Evolutionary conservation across 2,797 vertebrate genomes (phyloP), one percentile per base, ranked within the genome.

Genomic region (Cyclopterus lumpus): DNA sequence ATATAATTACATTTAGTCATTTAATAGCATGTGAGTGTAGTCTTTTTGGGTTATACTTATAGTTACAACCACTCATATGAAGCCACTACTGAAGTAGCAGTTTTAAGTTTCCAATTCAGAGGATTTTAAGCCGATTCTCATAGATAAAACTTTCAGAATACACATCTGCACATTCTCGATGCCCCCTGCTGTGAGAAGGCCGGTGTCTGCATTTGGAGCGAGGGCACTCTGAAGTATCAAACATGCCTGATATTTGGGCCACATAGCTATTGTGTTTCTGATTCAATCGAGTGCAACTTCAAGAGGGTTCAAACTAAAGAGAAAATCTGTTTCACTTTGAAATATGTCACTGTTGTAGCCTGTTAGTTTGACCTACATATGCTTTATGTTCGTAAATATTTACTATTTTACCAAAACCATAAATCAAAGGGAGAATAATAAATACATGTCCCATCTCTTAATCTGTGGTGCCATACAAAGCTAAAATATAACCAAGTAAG

Each of bases 401-500:
- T 62, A 38, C 18, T 74, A 9, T 32, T 60, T 30, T 58, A 32
- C 51, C 42, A 65, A 57, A 61, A 18, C 28, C 61, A 60, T 55
- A 71, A 42, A 82, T 79, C 20, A 67, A 64, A 79, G n/a, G 62
- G 30, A 62, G 49, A 67, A 36, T 22, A 48, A 78, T 42, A 75
- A 77, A 75, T 24, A 36, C 22, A 44, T 49, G 38, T 38, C 62
- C 34, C 58, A 69, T 79, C 60, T 72, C 38, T 71, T 80, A 68
- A 82, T 84, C 71, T 86, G 71, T 69, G 73, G 42, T 57, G 55
- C 30, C 64, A 71, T 3, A 53, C 61, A 71, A 81, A 80, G 69
- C 51, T 61, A 67, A 78, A 86, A 82, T 79, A 82, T 49, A 76
- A 80, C 64, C 72, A 67, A 38, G 46, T 81, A 83, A 86, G 77